Conservation (phyloP, 2,797 vertebrate species). For the Oreochromis grahami region DNA sequence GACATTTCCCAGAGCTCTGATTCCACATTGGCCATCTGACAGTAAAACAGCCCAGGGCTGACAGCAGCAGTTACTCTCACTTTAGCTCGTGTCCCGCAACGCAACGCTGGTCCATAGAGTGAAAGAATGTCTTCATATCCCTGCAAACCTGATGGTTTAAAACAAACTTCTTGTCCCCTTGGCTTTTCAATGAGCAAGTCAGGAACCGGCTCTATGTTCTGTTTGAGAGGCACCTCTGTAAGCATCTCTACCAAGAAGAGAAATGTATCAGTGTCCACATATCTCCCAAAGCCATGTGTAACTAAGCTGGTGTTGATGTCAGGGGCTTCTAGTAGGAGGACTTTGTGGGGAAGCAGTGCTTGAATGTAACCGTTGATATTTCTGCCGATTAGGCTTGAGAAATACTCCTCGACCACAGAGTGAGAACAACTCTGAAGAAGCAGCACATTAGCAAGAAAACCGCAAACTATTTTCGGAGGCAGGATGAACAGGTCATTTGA, state of each 20-base stretch:
- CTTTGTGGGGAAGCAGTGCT: slow-evolving; percentile 77
- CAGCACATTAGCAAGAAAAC: slow-evolving; percentile 87
- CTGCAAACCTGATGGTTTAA: slow-evolving; percentile 51
- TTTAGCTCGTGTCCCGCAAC: slow-evolving; percentile 70
- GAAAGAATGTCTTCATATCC: slow-evolving; percentile 73
- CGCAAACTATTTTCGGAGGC: slow-evolving; percentile 84
- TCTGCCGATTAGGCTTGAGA: slow-evolving; percentile 78
- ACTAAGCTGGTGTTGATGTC: slow-evolving; percentile 79
- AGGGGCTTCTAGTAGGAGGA: slow-evolving; percentile 83
- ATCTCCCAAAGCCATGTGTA: slow-evolving; percentile 79
- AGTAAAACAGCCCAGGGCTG: slow-evolving; percentile 82
- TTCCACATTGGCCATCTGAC: slow-evolving; percentile 77
- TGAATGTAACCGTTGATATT: slow-evolving; percentile 80
- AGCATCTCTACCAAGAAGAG: slow-evolving; percentile 82
- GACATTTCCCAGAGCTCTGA: slow-evolving; percentile 80
- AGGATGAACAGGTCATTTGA: slow-evolving; percentile 80
- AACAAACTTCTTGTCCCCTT: slow-evolving; percentile 51
- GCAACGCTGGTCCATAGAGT: slow-evolving; percentile 70
- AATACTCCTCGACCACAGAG: slow-evolving; percentile 78
- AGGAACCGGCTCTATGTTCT: slow-evolving; percentile 66
- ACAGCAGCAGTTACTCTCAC: slow-evolving; percentile 81
- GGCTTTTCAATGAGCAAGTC: slow-evolving; percentile 75
- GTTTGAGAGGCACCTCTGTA: slow-evolving; percentile 69
- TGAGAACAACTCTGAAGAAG: slow-evolving; percentile 75
- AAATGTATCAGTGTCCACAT: slow-evolving; percentile 85